These are phyloP conservation scores for Spea multiplicata DNA, from an alignment of 2,113 vertebrate species.

Conservation along the genomic window DNA sequence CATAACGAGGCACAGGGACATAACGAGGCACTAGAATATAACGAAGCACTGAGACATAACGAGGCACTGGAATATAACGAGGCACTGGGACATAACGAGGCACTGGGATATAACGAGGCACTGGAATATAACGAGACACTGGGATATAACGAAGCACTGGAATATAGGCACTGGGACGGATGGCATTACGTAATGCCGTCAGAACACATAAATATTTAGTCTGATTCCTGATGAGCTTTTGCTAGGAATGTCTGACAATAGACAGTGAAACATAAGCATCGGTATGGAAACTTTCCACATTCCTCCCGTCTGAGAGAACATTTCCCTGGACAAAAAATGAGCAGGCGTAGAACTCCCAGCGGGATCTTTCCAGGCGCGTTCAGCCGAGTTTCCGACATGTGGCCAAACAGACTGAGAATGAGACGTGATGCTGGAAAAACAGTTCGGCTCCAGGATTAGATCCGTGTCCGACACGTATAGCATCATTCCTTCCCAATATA, in stretches of 20 bases:
- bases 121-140: too few species aligned
- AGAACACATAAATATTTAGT: constrained; percentile 45
- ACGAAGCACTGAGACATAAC: too few species aligned
- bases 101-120: too few species aligned
- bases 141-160: too few species aligned
- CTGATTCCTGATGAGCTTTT: constrained; percentile 43
- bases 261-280: constrained; percentile 32
- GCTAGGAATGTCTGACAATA: constrained; percentile 17
- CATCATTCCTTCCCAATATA: too few species aligned
- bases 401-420: constrained; percentile 11
- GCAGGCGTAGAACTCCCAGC: constrained; percentile 28
- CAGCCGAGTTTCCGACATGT: constrained; percentile 13
- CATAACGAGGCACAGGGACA: too few species aligned
- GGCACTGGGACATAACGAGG: too few species aligned
- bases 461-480: too few species aligned
- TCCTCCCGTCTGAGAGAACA: constrained; percentile 28
- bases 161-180: constrained; percentile 1
- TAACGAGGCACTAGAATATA: too few species aligned
- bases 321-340: constrained; percentile 22
- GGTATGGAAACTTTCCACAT: constrained; percentile 42
- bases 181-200: constrained; percentile 40
- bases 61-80: too few species aligned
- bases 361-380: constrained; percentile 24
- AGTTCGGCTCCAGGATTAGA: not conserved
- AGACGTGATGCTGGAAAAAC: not conserved